These are phyloP conservation scores for Scaptomyza montana DNA, from an alignment of 1,140 invertebrate species.

Conservation along the genomic window DNA sequence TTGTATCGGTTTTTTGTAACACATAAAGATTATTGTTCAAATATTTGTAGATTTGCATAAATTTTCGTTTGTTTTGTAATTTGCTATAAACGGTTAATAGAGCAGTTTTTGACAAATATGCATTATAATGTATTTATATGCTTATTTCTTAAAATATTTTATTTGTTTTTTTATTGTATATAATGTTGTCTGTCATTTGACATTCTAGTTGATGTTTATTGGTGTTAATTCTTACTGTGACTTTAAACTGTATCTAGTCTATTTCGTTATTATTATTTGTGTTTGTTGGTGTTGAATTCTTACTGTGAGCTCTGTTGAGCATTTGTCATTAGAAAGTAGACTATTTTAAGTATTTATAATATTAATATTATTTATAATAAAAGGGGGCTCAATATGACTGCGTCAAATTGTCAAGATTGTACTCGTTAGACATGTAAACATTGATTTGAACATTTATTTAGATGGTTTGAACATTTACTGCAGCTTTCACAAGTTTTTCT, in stretches of 20 bases:
- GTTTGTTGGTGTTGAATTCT: slow-evolving; percentile 63
- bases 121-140: slow-evolving; percentile 24
- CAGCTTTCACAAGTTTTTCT: neutral
- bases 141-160: slow-evolving; percentile 38
- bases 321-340: slow-evolving; percentile 49
- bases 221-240: slow-evolving; percentile 76
- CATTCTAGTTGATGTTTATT: slow-evolving; percentile 44
- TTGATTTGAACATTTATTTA: slow-evolving; percentile 72
- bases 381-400: slow-evolving; percentile 19
- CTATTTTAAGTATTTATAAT: slow-evolving; percentile 25
- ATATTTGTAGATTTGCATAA: slow-evolving; percentile 75
- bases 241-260: slow-evolving; percentile 50
- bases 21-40: slow-evolving; percentile 60
- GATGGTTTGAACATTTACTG: slow-evolving; percentile 46
- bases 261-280: slow-evolving; percentile 43
- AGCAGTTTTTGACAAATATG: slow-evolving; percentile 35
- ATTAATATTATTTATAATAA: neutral
- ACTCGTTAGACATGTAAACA: slow-evolving; percentile 68
- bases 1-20: slow-evolving; percentile 54
- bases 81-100: slow-evolving; percentile 35
- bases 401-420: slow-evolving; percentile 63
- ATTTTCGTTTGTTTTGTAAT: slow-evolving; percentile 31
- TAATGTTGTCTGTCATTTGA: slow-evolving; percentile 21
- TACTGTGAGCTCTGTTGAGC: slow-evolving; percentile 70
- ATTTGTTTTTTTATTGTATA: slow-evolving; percentile 7